A percentile compares a stretch with the other conserved stretches of the same genome.
Evolutionary conservation across 2,797 vertebrate genomes (phyloP).

Genomic region (Taeniopygia guttata): DNA sequence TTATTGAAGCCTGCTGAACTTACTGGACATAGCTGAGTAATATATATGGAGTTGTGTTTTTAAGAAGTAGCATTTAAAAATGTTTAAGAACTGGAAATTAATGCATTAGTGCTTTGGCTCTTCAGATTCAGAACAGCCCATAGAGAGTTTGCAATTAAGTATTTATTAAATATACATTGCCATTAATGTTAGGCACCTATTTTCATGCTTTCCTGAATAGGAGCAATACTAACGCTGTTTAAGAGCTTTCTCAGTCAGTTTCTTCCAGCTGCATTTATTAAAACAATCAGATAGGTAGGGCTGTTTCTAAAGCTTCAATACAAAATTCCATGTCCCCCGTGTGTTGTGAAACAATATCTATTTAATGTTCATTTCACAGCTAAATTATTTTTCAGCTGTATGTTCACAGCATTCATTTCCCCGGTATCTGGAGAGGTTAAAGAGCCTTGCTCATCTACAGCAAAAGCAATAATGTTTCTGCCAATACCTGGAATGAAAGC

Average conservation of each 20-base stretch:
- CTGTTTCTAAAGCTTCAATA: not conserved
- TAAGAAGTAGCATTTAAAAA: not conserved
- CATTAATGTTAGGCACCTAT: not conserved
- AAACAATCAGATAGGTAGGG: not conserved
- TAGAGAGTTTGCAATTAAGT: not conserved
- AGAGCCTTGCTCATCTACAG: conserved; percentile 57
- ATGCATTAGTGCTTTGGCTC: not conserved
- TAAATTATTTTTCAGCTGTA: conserved; percentile 12
- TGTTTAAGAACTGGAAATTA: not conserved
- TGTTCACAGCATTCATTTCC: conserved; percentile 45
- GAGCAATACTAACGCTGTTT: not conserved
- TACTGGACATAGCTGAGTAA: not conserved
- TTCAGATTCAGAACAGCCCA: not conserved
- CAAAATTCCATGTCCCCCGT: not conserved
- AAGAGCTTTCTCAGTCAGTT: not conserved
- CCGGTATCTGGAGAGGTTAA: conserved; percentile 47
- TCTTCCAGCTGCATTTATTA: not conserved
- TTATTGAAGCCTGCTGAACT: not conserved
- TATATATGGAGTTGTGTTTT: not conserved
- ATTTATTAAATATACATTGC: not conserved
- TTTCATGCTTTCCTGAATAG: not conserved
- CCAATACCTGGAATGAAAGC: conserved; percentile 67
- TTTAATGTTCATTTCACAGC: not conserved
- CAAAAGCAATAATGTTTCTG: conserved; percentile 69
- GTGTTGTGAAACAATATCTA: not conserved